Evolutionary conservation across 2,888 invertebrate species (phyloP), one percentile per base, ranked within the genome.

Genomic region (Pandemis corylana): DNA sequence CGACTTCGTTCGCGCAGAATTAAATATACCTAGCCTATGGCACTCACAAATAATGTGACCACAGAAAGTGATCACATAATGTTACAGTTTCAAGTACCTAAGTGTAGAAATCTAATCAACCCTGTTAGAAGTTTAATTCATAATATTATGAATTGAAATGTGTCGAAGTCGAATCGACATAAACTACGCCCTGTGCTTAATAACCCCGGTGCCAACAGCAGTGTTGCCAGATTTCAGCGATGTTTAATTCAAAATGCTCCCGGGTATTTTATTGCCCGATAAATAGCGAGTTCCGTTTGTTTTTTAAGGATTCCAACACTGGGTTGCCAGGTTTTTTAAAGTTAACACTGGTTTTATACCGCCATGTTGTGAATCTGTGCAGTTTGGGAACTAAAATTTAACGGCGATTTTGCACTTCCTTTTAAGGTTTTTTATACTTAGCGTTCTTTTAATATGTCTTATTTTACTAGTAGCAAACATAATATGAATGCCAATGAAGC

Each of bases 141-240:
- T 36, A 36, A 28, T 28, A 28, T 15, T 56, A 56, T 15, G 12
- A 5, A n/a, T n/a, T n/a, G n/a, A 51, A 51, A 5, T n/a, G n/a
- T 7, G n/a, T 15, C 7, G 56, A 56, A 56, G 15, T 56, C 56
- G 20, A 56, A 20, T 56, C 56, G 56, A 56, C 20, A 7, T 53
- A 53, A 53, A n/a, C 42, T 42, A n/a, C 42, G 0, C 20, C 7
- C 41, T 64, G 64, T n/a, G 28, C 42, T 28, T 46, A 73, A 69
- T 73, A 73, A 10, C 28, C 73, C 70, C 71, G 75, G 15, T 71
- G 56, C 20, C 10, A 44, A 65, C 12, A 28, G 65, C 69, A 66
- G 66, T 72, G 69, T 62, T 72, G 69, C 76, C 72, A 76, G 76
- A 68, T 72, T 72, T 72, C 53, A 72, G 56, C 59, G 67, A 64